Percentiles rank a stretch among this genome's conserved stretches.
Evolutionary conservation across 2,797 vertebrate species (phyloP).

Genomic region (Chromis chromis): DNA sequence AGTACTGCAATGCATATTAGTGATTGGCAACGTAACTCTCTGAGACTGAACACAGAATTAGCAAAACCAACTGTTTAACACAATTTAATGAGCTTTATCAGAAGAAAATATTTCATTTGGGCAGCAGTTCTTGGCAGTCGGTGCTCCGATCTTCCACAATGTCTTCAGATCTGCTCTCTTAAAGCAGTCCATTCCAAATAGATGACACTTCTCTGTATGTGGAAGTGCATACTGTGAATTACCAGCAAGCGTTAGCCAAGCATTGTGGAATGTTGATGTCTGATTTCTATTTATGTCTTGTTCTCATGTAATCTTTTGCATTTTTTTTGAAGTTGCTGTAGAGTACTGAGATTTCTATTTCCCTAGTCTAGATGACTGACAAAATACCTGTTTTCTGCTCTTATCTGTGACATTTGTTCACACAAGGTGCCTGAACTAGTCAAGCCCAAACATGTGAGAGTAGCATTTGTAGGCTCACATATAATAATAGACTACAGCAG

Average conservation of each 20-base stretch:
- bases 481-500: conserved; percentile 21
- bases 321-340: neutral
- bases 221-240: neutral
- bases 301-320: neutral
- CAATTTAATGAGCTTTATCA: neutral
- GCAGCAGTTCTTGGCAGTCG: neutral
- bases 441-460: neutral
- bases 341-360: neutral
- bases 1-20: neutral
- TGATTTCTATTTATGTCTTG: neutral
- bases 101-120: neutral
- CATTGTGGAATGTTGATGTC: neutral
- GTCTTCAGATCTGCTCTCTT: neutral
- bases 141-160: neutral
- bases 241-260: neutral
- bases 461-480: conserved; percentile 28
- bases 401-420: neutral
- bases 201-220: neutral
- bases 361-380: neutral
- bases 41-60: neutral
- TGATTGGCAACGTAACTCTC: neutral
- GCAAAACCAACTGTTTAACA: neutral
- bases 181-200: neutral
- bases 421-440: neutral
- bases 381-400: neutral